phyloP scores from a whole-genome alignment of 1,140 invertebrate species.

The Pachypsylla venusta region DNA sequence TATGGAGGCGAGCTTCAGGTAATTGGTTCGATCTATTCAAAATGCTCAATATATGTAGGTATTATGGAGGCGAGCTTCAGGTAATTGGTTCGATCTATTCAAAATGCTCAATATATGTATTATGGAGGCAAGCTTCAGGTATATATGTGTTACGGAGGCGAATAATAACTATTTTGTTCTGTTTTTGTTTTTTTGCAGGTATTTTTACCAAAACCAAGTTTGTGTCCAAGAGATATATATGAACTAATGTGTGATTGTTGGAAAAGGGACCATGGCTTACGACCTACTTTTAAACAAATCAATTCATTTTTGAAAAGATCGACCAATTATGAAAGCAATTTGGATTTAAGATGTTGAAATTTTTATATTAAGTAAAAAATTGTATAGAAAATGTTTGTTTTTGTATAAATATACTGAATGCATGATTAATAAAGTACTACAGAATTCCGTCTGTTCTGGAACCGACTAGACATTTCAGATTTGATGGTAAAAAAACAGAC shows the following conservation, averaged over 20 bases:
- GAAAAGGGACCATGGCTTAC: conserved; percentile 43
- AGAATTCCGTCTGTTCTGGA: too few relatives aligned
- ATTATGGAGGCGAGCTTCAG: neutral
- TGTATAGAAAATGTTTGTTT: too few relatives aligned
- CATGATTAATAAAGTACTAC: too few relatives aligned
- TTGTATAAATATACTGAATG: too few relatives aligned
- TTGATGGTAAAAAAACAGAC: too few relatives aligned
- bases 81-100: conserved; percentile 46
- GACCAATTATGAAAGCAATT: conserved; percentile 6
- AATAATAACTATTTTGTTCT: neutral
- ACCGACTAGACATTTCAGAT: too few relatives aligned
- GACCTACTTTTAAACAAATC: conserved; percentile 62
- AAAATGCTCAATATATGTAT: conserved; percentile 52
- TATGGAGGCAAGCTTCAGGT: conserved; percentile 47
- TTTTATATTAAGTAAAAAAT: too few relatives aligned
- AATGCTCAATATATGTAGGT: too few relatives aligned
- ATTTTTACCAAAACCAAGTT: conserved; percentile 46
- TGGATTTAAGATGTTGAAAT: conserved; percentile 2
- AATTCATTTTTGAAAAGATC: conserved; percentile 50
- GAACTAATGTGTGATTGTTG: conserved; percentile 66
- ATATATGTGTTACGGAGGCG: conserved; percentile 13
- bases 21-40: neutral
- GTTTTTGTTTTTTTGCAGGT: conserved; percentile 32
- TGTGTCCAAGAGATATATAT: conserved; percentile 61
- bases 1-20: neutral